Evolutionary conservation across 2,113 vertebrate genomes (phyloP), one percentile per base, ranked within the genome.

Genomic region (Leptobrachium ailaonicum): DNA sequence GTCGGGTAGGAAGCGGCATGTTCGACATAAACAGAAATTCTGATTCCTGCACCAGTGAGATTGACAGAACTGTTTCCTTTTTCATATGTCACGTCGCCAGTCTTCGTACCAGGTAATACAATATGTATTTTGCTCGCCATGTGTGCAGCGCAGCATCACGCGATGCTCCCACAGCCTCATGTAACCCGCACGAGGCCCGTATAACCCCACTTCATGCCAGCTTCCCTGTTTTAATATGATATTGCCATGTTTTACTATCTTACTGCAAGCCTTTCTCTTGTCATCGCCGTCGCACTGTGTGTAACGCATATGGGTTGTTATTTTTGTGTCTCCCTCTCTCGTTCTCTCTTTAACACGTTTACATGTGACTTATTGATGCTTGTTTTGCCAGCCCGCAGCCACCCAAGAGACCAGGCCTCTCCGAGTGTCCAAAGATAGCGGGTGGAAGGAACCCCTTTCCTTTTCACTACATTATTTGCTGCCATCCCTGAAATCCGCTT

Each of bases 21-120:
- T 50, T 50, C 4, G 47, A 8, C 4, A 0, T 5, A 50, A 50
- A 50, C 47, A 50, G 47, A 50, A 50, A 50, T 50, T 50, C 4
- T 50, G 47, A 12, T 76, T 43, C 4, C 32, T 11, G 2, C 8
- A 2, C n/a, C 41, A 40, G 47, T 56, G 42, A 32, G 66, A 75
- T 62, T 75, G 43, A 81, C 66, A n/a, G 8, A 13, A 5, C 86
- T 87, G 83, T 92, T 90, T 88, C 79, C 71, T 81, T 75, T 66
- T 84, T 85, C 11, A 86, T 87, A 84, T 90, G 87, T 83, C 82
- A 62, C 64, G 84, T 74, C 77, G 82, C 66, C 90, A 94, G 94
- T 93, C 91, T 92, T 91, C 89, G 93, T 95, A 86, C 93, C 94
- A 94, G 93, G 94, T 94, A 93, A 94, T 14, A 4, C 8, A 11